Conservation (phyloP, 2,113 vertebrate species). For the Thunnus maccoyii region DNA sequence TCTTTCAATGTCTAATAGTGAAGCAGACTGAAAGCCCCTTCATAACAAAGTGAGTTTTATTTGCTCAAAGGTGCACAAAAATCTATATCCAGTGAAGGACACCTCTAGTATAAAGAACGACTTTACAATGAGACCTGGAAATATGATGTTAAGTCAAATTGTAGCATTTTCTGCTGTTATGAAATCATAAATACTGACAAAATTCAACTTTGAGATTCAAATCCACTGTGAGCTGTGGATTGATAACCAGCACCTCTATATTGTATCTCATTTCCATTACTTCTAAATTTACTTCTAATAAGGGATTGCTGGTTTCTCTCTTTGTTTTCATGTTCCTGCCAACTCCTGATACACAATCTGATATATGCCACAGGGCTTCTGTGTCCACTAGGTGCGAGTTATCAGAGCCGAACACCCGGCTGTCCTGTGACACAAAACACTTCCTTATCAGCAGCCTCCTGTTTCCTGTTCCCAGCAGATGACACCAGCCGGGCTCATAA, state of each 20-base stretch:
- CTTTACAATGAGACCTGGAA: too few relatives aligned
- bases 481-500: conserved; percentile 53
- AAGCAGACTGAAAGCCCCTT: neutral
- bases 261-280: conserved; percentile 27
- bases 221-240: neutral
- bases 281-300: neutral
- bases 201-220: neutral
- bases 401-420: conserved; percentile 41
- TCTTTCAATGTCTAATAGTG: neutral
- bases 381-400: conserved; percentile 33
- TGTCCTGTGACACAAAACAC: conserved; percentile 67
- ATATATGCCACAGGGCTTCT: conserved; percentile 16
- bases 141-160: too few relatives aligned
- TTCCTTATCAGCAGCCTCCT: conserved; percentile 71
- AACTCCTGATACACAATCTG: conserved; percentile 3
- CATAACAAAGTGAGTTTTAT: conserved; percentile 10
- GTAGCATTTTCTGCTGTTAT: too few relatives aligned
- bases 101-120: too few relatives aligned
- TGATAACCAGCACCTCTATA: neutral
- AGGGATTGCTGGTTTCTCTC: neutral
- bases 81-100: neutral
- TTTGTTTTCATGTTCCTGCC: conserved; percentile 3
- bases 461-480: conserved; percentile 64
- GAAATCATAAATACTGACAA: too few relatives aligned
- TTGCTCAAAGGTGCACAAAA: neutral